Evolutionary conservation across 2,113 vertebrate species (phyloP).

Genomic region (Paradisaea rubra): DNA sequence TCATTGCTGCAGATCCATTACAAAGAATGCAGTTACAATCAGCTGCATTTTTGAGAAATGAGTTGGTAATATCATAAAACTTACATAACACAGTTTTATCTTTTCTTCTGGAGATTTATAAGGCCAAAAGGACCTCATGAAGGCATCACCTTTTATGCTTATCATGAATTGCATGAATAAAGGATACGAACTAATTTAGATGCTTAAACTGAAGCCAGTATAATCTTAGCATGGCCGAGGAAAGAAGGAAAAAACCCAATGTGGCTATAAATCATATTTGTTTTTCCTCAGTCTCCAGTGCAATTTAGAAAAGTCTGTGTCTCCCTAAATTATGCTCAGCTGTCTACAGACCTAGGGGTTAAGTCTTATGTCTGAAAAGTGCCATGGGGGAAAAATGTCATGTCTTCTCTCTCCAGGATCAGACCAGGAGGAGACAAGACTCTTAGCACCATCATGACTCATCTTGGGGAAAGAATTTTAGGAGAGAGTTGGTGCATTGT

Average conservation of each 20-base stretch:
- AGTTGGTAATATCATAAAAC: not conserved
- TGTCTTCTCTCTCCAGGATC: not conserved
- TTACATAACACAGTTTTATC: not conserved
- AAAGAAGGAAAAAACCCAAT: not conserved
- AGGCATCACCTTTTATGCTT: not conserved
- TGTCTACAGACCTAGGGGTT: not conserved
- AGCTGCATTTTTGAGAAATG: not conserved
- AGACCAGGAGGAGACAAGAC: not conserved
- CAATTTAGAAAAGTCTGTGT: not conserved
- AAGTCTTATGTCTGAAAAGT: not conserved
- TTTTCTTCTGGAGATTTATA: not conserved
- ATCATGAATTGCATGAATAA: not conserved
- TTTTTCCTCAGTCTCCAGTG: not conserved
- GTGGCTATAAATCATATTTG: not conserved
- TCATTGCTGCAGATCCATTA: slow-evolving; percentile 6
- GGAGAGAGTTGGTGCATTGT: not conserved
- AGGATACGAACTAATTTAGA: not conserved
- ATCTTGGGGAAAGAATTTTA: not conserved
- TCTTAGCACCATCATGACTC: not conserved
- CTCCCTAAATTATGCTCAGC: not conserved
- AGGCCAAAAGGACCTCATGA: not conserved
- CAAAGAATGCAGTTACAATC: not conserved
- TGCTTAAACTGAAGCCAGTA: not conserved
- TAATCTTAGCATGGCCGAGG: not conserved
- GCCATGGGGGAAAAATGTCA: not conserved